Base-by-base conservation (phyloP, 2,888 invertebrate genomes). In the Drosophila yooni region DNA sequence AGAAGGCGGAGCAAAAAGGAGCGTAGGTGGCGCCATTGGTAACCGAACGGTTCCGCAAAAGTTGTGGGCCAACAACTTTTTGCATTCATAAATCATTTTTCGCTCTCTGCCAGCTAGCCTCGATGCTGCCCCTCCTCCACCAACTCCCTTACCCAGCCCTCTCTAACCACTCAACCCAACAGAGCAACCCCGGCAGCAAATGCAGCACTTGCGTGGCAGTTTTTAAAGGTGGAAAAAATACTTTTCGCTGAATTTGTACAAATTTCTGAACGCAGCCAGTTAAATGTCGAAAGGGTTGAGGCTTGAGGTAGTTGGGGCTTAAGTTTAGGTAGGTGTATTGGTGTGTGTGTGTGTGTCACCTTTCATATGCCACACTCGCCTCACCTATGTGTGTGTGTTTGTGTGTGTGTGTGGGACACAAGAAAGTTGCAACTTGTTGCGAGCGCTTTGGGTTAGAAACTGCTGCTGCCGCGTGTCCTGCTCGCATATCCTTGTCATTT, bases 231-330 rank as follows among this genome's bases (percentile, higher is more conserved):
- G 88, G 73, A 87, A 87, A 83, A 88, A 85, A 90, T 89, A 87
- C 83, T 87, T 87, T 87, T 89, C 90, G 87, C 87, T 87, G 87
- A 87, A 90, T 87, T 89, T 83, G 87, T 87, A 90, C 82, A 90
- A 87, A 75, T 89, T 76, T 62, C 64, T 36, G 40, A 73, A 54
- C 52, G 53, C 63, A 64, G 70, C 51, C 71, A 75, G 58, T 53
- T 67, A 46, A 66, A 67, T 81, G 77, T 73, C 59, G 38, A 70
- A 69, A 70, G 70, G 70, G 57, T 50, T 70, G 54, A 46, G 62
- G 33, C 25, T 34, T 34, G 3, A 46, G 54, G 62, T 65, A 58
- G 76, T 50, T 66, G 60, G 43, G 54, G 38, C 0, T 46, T 46
- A 15, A 46, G 46, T 25, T 46, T 46, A 15, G 46, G 43, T 36